A percentile compares a stretch with the other conserved stretches of the same genome.
Conservation (phyloP, 2,797 vertebrate genomes). For the Gambelia wislizenii region DNA sequence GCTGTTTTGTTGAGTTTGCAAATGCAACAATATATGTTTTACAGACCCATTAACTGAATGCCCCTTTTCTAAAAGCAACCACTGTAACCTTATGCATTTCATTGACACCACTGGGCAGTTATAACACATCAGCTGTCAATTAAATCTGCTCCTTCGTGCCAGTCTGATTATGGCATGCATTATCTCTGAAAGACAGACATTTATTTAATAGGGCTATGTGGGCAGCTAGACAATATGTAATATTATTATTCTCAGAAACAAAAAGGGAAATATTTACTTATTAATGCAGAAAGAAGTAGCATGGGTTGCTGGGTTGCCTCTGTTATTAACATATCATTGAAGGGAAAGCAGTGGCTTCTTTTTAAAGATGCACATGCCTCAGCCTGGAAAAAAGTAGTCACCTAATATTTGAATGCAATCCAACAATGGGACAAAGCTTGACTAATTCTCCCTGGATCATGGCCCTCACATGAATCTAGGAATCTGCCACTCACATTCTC, state of each 20-base stretch:
- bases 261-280: conserved; percentile 2
- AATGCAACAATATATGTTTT: conserved; percentile 24
- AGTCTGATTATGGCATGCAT: conserved; percentile 41
- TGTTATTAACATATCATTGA: not conserved
- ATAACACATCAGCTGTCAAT: conserved; percentile 56
- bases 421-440: too few species aligned
- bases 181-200: conserved; percentile 48
- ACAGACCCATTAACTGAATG: conserved; percentile 50
- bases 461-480: not conserved
- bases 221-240: not conserved
- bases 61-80: conserved; percentile 32
- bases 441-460: not conserved
- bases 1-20: conserved; percentile 34
- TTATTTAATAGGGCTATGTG: not conserved
- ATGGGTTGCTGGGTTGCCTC: not conserved
- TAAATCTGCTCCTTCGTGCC: conserved; percentile 50
- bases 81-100: conserved; percentile 41
- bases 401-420: not conserved
- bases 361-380: not conserved
- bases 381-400: not conserved
- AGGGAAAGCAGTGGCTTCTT: not conserved
- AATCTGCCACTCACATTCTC: not conserved
- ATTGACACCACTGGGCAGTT: conserved; percentile 56
- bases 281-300: not conserved
- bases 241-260: not conserved